Evolutionary conservation across 2,888 invertebrate species (phyloP), one percentile per base, ranked within the genome.

Genomic region (Drosophila yooni): DNA sequence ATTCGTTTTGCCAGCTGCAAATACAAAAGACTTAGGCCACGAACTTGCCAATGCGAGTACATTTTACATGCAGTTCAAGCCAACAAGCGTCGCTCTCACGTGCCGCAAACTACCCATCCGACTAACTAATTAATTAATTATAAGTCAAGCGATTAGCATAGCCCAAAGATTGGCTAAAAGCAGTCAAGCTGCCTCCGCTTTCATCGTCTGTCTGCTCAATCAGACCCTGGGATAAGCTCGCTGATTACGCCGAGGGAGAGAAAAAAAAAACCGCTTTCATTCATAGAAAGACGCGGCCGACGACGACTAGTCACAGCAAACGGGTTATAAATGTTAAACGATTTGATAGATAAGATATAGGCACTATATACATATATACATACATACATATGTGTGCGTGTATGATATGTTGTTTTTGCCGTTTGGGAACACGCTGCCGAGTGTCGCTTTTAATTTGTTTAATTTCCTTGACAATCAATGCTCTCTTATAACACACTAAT

Each of bases 361-460:
- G 21, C 43, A 25, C 21, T 52, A 50, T 71, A 63, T 66, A 27
- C 21, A 7, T 34, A 51, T 29, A 31, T 48, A 11, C 15, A 43
- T 13, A 13, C 3, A 0, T 38, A 15, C 0, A 3, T 38, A 1
- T 38, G 0, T 43, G 2, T 25, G 50, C 48, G 7, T 33, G 27
- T 63, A 11, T 52, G 27, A 52, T 63, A 34, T 33, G 51, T 50
- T 64, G 50, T 33, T 46, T 43, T 48, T 62, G 73, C 63, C 65
- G 74, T 75, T 77, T 80, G 78, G 84, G 53, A 82, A 89, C 84
- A 80, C 27, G 84, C 79, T 73, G 81, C 78, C 77, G 84, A 80
- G 77, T 84, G 85, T 89, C 89, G 85, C 89, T 77, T 78, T 84
- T 80, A 84, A 89, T 85, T 89, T 89, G 82, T 83, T 82, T 80